phyloP scores from a whole-genome alignment of 2,113 vertebrate species.

The Phaethon lepturus region DNA sequence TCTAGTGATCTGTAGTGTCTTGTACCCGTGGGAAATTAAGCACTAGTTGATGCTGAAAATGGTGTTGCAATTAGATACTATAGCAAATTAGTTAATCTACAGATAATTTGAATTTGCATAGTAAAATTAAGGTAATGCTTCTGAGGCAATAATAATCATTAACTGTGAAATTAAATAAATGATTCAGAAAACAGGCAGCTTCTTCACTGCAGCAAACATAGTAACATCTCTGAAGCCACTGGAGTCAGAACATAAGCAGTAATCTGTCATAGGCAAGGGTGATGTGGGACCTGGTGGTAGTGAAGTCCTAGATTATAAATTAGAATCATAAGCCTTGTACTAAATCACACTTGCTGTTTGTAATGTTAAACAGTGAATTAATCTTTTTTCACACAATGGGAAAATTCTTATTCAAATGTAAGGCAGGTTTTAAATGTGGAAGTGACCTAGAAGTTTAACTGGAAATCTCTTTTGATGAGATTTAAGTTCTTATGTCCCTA shows the following conservation, averaged over 20 bases:
- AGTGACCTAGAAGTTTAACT: neutral
- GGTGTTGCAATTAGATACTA: neutral
- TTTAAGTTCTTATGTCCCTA: neutral
- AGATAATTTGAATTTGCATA: neutral
- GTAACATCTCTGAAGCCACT: neutral
- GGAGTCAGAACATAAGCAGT: neutral
- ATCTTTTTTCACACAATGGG: neutral
- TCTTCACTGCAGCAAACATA: neutral
- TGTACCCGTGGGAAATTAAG: neutral
- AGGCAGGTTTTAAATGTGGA: neutral
- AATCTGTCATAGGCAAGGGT: neutral
- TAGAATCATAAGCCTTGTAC: neutral
- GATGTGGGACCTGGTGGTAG: neutral
- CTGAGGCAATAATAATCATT: neutral
- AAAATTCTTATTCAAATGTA: slow-evolving; percentile 34
- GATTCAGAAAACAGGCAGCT: neutral
- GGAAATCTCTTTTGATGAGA: neutral
- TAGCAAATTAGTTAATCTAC: neutral
- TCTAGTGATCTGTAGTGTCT: slow-evolving; percentile 33
- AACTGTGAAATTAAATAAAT: neutral
- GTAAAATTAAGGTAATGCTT: neutral
- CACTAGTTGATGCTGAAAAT: neutral
- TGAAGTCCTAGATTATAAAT: neutral
- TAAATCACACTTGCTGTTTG: neutral
- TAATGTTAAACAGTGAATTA: slow-evolving; percentile 11